These are phyloP conservation scores for Pterocles orientalis DNA, from an alignment of 2,113 vertebrate genomes.

Conservation along the genomic window DNA sequence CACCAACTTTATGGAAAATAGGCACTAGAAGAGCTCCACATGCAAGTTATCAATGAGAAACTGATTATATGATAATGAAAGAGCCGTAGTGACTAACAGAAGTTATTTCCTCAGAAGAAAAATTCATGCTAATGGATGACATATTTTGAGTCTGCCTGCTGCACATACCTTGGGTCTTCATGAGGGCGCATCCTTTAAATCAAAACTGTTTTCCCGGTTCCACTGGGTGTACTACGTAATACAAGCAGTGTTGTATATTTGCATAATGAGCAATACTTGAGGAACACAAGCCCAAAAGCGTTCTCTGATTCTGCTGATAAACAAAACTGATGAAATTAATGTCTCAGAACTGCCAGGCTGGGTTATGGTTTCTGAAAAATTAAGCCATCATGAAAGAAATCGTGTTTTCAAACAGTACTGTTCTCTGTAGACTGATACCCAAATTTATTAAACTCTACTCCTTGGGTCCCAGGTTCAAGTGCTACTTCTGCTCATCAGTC, in stretches of 20 bases:
- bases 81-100: not conserved
- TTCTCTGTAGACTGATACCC: conserved; percentile 62
- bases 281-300: conserved; percentile 60
- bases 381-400: conserved; percentile 72
- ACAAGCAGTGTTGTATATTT: conserved; percentile 13
- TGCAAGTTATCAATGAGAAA: conserved; percentile 36
- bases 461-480: conserved; percentile 65
- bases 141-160: not conserved
- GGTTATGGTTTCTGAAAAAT: conserved; percentile 64
- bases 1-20: not conserved
- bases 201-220: conserved; percentile 16
- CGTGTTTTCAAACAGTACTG: conserved; percentile 52
- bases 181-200: conserved; percentile 38
- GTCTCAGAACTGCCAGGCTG: conserved; percentile 70
- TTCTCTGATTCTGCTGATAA: conserved; percentile 67
- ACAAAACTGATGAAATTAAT: conserved; percentile 63
- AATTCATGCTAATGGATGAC: conserved; percentile 33
- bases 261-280: conserved; percentile 68
- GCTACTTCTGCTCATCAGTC: conserved; percentile 71
- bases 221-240: not conserved
- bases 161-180: not conserved
- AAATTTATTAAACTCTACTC: conserved; percentile 59
- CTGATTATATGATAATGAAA: not conserved
- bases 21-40: not conserved
- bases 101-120: conserved; percentile 27